Conservation (phyloP, 2,113 vertebrate genomes). For the Aegypius monachus region DNA sequence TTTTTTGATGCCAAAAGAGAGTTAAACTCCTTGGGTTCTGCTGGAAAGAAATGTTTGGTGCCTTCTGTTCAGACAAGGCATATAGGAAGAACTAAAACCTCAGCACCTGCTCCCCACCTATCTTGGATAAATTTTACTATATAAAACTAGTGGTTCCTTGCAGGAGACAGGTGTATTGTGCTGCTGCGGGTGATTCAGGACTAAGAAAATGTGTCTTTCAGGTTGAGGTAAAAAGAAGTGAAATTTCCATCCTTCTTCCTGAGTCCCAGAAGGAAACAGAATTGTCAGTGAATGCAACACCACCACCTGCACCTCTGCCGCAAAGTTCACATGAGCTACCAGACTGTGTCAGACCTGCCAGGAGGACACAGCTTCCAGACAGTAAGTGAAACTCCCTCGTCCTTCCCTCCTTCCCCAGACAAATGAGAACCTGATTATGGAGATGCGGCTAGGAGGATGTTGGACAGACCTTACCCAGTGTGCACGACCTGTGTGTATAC, state of each 20-base stretch:
- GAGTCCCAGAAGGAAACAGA: not conserved
- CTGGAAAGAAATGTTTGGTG: not conserved
- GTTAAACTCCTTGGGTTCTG: not conserved
- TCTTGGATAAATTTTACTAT: not conserved
- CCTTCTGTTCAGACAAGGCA: not conserved
- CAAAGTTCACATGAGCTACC: slow-evolving; percentile 18
- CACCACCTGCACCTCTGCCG: not conserved
- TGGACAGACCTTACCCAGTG: not conserved
- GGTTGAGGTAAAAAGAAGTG: not conserved
- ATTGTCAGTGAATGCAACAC: not conserved
- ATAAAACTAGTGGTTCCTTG: not conserved
- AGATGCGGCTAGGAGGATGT: not conserved
- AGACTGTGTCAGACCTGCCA: slow-evolving; percentile 51
- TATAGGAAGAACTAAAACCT: not conserved
- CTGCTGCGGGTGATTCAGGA: not conserved
- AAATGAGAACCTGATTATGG: not conserved
- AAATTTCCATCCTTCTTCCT: not conserved
- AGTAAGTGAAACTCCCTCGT: slow-evolving; percentile 11
- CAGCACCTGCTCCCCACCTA: not conserved
- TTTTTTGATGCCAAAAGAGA: not conserved
- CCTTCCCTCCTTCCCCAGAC: not conserved
- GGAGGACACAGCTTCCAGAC: slow-evolving; percentile 50
- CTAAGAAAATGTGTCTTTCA: not conserved
- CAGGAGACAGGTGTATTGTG: not conserved
- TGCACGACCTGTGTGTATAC: not conserved